Evolutionary conservation across 2,113 vertebrate species (phyloP).

Genomic region (Puma concolor): DNA sequence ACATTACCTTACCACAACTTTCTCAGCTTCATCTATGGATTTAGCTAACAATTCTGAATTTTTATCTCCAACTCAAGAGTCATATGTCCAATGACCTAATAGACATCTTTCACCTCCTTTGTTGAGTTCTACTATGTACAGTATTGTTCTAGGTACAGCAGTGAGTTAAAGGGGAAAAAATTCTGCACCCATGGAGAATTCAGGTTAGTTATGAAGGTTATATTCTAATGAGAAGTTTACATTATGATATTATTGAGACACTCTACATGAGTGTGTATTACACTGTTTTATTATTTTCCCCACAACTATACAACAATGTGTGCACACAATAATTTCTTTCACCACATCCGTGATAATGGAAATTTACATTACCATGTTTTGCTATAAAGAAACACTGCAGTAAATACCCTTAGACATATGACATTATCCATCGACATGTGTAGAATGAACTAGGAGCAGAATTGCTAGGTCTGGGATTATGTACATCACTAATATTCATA

Average conservation of each 20-base stretch:
- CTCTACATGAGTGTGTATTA: neutral
- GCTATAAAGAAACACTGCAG: neutral
- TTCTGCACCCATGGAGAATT: neutral
- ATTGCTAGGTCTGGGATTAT: neutral
- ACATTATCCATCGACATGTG: neutral
- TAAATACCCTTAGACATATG: neutral
- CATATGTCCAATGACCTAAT: neutral
- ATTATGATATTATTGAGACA: neutral
- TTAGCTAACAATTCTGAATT: neutral
- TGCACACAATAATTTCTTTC: neutral
- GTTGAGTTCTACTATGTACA: neutral
- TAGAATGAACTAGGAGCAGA: neutral
- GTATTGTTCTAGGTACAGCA: neutral
- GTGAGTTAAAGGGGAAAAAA: neutral
- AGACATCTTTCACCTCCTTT: neutral
- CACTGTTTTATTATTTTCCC: neutral
- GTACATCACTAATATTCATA: neutral
- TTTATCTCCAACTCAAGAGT: neutral
- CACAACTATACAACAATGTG: neutral
- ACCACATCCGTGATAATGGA: neutral
- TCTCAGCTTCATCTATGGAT: neutral
- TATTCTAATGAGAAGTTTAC: neutral
- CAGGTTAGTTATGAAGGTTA: neutral
- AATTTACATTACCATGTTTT: neutral
- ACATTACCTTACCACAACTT: neutral